Conservation (phyloP, 35 echinoderm and acorn worm species). For the Ophioderma brevispina region DNA sequence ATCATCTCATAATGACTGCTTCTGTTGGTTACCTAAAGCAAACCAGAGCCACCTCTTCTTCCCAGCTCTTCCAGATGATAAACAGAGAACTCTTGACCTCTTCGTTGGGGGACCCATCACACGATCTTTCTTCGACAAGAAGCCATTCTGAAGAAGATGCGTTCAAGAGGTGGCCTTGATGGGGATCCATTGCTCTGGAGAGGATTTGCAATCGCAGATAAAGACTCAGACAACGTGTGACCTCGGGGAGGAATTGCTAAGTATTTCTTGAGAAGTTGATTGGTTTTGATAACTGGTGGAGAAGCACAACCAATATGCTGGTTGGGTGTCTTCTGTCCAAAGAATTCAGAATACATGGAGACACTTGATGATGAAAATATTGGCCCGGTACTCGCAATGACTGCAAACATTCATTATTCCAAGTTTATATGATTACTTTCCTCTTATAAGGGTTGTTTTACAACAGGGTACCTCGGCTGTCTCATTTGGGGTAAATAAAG, state of each 20-base stretch:
- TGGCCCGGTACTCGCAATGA: slow-evolving; percentile 30
- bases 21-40: slow-evolving; percentile 60
- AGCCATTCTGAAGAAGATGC: slow-evolving; percentile 31
- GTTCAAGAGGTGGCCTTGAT: background rate
- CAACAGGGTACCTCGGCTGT: too few relatives aligned
- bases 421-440: too few relatives aligned
- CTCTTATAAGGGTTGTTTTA: too few relatives aligned
- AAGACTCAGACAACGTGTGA: background rate
- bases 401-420: too few relatives aligned
- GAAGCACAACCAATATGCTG: slow-evolving; percentile 14
- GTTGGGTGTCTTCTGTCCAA: slow-evolving; percentile 25
- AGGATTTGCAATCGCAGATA: background rate
- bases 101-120: slow-evolving; percentile 46
- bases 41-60: slow-evolving; percentile 30
- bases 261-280: slow-evolving; percentile 3
- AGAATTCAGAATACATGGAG: slow-evolving; percentile 64
- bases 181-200: slow-evolving; percentile 35
- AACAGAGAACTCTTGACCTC: slow-evolving; percentile 23
- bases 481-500: too few relatives aligned
- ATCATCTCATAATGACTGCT: slow-evolving; percentile 70
- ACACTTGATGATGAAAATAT: slow-evolving; percentile 44
- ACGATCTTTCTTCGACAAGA: slow-evolving; percentile 55
- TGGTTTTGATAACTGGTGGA: slow-evolving; percentile 51
- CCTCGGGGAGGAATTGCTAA: background rate
- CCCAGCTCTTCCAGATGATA: slow-evolving; percentile 48